phyloP scores from a whole-genome alignment of 2,113 vertebrate genomes.

The Cyanistes caeruleus region DNA sequence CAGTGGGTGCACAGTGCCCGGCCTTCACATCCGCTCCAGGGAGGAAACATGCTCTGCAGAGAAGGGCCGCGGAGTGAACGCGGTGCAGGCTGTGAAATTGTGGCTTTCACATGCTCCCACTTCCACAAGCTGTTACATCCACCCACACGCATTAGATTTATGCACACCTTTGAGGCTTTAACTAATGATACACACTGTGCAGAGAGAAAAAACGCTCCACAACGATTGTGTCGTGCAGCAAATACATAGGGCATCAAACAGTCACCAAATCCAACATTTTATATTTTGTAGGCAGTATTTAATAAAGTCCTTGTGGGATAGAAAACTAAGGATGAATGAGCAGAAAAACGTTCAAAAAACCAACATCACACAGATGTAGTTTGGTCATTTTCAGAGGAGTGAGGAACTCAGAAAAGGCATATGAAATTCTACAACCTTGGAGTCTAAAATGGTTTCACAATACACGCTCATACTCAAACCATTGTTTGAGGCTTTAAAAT shows the following conservation, averaged over 20 bases:
- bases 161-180: background rate
- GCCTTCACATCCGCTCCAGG: background rate
- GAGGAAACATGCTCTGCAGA: background rate
- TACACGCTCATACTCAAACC: background rate
- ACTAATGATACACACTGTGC: background rate
- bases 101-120: background rate
- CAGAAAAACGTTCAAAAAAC: background rate
- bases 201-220: background rate
- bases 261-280: background rate
- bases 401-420: background rate
- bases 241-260: background rate
- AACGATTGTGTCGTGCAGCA: background rate
- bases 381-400: background rate
- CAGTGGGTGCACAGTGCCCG: background rate
- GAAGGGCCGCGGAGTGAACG: rapidly evolving
- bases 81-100: rapidly evolving
- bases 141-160: background rate
- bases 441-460: background rate
- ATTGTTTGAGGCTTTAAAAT: background rate
- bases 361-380: background rate
- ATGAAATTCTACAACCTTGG: background rate
- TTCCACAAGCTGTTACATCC: background rate
- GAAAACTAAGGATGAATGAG: background rate
- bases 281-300: background rate
- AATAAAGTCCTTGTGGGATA: rapidly evolving